Evolutionary conservation across 2,797 vertebrate species (phyloP).

Genomic region (Siniperca obscura): DNA sequence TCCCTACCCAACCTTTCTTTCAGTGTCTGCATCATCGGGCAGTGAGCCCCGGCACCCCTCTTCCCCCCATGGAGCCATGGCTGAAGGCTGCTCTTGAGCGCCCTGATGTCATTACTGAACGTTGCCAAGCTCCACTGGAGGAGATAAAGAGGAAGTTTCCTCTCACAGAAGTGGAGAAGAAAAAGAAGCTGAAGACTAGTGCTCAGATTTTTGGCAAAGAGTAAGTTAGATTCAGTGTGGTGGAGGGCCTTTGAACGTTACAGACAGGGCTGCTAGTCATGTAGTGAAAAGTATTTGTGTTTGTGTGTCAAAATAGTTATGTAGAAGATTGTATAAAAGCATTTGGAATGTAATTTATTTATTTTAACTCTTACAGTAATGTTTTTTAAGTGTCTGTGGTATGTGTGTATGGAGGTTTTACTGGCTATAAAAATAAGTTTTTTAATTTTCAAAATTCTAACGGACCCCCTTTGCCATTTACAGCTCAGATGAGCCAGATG

Average conservation of each 20-base stretch:
- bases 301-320: background rate
- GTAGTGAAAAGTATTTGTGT: background rate
- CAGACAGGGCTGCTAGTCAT: background rate
- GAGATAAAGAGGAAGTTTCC: constrained; percentile 90
- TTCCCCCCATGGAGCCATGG: constrained; percentile 90
- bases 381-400: constrained; percentile 1
- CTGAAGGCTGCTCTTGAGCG: constrained; percentile 86
- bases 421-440: constrained; percentile 6
- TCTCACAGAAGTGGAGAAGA: constrained; percentile 90
- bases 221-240: constrained; percentile 80
- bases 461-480: constrained; percentile 21
- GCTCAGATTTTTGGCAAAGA: constrained; percentile 92
- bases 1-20: constrained; percentile 12
- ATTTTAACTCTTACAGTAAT: background rate
- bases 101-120: constrained; percentile 85
- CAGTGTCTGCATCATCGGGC: constrained; percentile 95
- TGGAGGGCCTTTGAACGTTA: background rate
- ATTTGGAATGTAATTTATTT: background rate
- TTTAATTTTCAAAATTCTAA: background rate
- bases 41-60: constrained; percentile 85
- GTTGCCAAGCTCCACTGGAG: constrained; percentile 85
- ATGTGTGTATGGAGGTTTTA: background rate
- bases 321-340: background rate
- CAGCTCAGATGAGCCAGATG: constrained; percentile 84
- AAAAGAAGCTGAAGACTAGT: constrained; percentile 90